Evolutionary conservation across 2,113 vertebrate species (phyloP).

Genomic region (Saccopteryx bilineata): DNA sequence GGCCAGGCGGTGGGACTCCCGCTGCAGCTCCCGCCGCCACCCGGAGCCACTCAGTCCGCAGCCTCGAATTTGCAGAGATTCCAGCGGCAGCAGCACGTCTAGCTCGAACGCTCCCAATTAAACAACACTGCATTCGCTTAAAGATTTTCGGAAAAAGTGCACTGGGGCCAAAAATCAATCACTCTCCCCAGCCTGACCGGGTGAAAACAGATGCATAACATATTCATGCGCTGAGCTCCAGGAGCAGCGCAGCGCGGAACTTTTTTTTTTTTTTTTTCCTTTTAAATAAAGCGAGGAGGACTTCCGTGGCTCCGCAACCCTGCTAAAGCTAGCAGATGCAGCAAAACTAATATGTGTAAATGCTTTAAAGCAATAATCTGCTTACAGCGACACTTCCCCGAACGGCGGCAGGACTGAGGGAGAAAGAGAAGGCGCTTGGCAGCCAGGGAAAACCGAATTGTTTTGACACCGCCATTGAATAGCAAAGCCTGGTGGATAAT

Average conservation of each 20-base stretch:
- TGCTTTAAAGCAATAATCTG: conserved; percentile 84
- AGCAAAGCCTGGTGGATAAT: conserved; percentile 86
- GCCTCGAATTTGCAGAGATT: conserved; percentile 86
- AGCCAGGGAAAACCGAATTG: conserved; percentile 87
- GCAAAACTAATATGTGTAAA: conserved; percentile 90
- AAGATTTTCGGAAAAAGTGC: conserved; percentile 89
- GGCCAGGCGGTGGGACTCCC: neutral
- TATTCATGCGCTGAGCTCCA: conserved; percentile 88
- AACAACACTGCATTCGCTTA: conserved; percentile 89
- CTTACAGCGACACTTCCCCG: conserved; percentile 85
- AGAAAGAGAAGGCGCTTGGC: conserved; percentile 80
- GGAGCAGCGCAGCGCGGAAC: conserved; percentile 87
- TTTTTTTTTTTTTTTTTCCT: conserved; percentile 10
- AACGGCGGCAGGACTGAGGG: conserved; percentile 80
- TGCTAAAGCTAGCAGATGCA: conserved; percentile 87
- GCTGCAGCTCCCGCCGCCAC: conserved; percentile 58
- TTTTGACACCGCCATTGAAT: conserved; percentile 90
- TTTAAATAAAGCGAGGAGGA: conserved; percentile 77
- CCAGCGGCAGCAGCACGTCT: conserved; percentile 83
- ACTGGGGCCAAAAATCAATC: conserved; percentile 89
- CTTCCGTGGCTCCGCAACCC: conserved; percentile 72
- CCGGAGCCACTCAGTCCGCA: conserved; percentile 83
- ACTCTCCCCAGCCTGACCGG: conserved; percentile 87
- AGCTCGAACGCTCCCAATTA: conserved; percentile 92
- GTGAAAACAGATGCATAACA: conserved; percentile 87